phyloP scores from a whole-genome alignment of 2,797 vertebrate species.

The Pelobates cultripes region DNA sequence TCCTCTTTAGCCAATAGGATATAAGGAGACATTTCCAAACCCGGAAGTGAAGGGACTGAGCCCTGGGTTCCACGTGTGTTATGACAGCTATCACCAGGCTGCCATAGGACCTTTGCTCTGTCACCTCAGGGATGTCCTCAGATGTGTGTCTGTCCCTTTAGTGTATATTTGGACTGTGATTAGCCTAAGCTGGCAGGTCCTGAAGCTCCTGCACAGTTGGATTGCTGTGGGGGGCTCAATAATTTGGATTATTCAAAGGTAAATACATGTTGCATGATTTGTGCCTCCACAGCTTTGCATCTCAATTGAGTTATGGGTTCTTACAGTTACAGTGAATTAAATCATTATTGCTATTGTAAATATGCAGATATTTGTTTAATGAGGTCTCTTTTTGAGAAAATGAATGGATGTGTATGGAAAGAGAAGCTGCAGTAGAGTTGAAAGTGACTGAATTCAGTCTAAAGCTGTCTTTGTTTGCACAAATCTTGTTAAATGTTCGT shows the following conservation, averaged over 20 bases:
- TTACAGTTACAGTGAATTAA: no score
- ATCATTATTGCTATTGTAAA: no score
- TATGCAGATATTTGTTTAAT: no score
- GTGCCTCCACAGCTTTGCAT: neutral
- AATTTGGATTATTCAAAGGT: slow-evolving; percentile 67
- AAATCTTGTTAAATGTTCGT: no score
- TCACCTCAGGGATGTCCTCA: neutral
- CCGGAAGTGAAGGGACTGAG: slow-evolving; percentile 17
- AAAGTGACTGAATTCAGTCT: no score
- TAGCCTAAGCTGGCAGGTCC: slow-evolving; percentile 8
- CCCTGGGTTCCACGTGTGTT: neutral
- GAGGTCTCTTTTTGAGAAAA: no score
- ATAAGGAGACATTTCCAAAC: neutral
- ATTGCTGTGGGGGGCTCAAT: slow-evolving; percentile 63
- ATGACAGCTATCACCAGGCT: neutral
- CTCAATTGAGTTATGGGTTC: neutral
- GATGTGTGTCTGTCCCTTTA: neutral
- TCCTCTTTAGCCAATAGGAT: slow-evolving; percentile 20
- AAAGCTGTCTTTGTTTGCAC: no score
- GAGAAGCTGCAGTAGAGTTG: no score
- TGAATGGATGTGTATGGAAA: no score
- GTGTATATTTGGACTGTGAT: neutral
- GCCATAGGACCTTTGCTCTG: slow-evolving; percentile 25
- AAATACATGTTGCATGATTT: slow-evolving; percentile 37
- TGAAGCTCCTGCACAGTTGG: slow-evolving; percentile 31